Evolutionary conservation across 2,888 invertebrate genomes (phyloP), one percentile per base, ranked within the genome.

Genomic region (Crocallis elinguaria): DNA sequence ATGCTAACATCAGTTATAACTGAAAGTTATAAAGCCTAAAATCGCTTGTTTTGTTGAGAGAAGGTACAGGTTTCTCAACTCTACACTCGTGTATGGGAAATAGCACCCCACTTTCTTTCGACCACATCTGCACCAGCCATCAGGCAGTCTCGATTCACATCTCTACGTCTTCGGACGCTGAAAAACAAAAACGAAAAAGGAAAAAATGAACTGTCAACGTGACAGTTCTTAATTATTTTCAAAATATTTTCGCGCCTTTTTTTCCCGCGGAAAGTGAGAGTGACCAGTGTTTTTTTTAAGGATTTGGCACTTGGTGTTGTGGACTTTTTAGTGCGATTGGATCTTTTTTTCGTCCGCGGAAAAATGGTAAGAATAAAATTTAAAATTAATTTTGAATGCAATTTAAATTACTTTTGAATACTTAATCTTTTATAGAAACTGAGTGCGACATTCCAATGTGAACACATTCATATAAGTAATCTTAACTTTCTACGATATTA

Each of bases 71-170:
- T 55, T 55, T 48, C 49, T 52, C 48, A 45, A 42, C n/a, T 32
- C 57, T 54, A 49, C 52, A 50, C 42, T 57, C 56, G 60, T 55
- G 65, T 75, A 81, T 79, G 79, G 77, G 79, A 78, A 75, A 68
- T 68, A 61, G 60, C 68, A 81, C 73, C 79, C 81, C 72, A 78
- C 82, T 82, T 84, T 84, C 83, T 80, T 81, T 51, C 49, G 59
- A 59, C 61, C 65, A 66, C 67, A 75, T 75, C 70, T 73, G 39
- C 44, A 48, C 55, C 43, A 49, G 51, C 38, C 75, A 48, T 54
- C 43, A 49, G 51, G 37, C 75, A 76, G 76, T 77, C 67, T 62
- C 53, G 49, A 49, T 39, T 45, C 56, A 43, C 27, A 58, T 49
- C 54, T 64, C 54, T 48, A 17, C 43, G 60, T 61, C 61, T 58